These are phyloP conservation scores for Polymixis lichenea DNA, from an alignment of 2,888 invertebrate species.

Conservation along the genomic window DNA sequence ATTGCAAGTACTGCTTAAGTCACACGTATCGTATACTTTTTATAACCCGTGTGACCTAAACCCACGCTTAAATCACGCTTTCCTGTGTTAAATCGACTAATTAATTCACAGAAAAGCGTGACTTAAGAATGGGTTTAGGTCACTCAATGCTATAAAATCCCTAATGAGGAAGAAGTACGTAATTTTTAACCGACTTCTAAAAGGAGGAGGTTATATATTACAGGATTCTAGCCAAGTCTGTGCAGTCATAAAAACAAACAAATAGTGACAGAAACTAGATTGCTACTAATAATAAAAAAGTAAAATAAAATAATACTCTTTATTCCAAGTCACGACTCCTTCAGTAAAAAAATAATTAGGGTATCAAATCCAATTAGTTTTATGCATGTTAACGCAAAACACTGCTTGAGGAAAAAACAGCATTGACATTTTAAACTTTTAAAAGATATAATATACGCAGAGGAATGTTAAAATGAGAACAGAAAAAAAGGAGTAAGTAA, in stretches of 20 bases:
- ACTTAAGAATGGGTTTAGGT: too few relatives aligned
- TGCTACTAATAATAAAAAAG: neutral
- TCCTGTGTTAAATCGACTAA: too few relatives aligned
- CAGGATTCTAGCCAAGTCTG: neutral
- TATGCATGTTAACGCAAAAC: constrained; percentile 45
- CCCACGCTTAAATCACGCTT: too few relatives aligned
- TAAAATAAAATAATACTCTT: constrained; percentile 12
- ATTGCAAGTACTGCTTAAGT: too few relatives aligned
- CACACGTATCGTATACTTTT: too few relatives aligned
- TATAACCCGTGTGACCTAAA: too few relatives aligned
- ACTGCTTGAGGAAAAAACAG: constrained; percentile 49
- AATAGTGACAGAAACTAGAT: neutral
- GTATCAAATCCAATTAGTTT: constrained; percentile 57
- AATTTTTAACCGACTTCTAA: too few relatives aligned
- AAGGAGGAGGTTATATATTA: too few relatives aligned
- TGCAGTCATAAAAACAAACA: constrained; percentile 3
- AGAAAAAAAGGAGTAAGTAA: constrained; percentile 23
- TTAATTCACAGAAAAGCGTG: too few relatives aligned
- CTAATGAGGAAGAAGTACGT: neutral
- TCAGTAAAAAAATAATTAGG: constrained; percentile 41
- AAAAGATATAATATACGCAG: constrained; percentile 24
- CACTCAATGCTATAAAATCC: neutral
- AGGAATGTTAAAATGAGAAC: constrained; percentile 23
- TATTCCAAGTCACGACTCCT: constrained; percentile 45
- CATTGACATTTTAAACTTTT: constrained; percentile 57